Evolutionary conservation across 2,888 invertebrate species (phyloP).

Genomic region (Drosophila austrosaltans): DNA sequence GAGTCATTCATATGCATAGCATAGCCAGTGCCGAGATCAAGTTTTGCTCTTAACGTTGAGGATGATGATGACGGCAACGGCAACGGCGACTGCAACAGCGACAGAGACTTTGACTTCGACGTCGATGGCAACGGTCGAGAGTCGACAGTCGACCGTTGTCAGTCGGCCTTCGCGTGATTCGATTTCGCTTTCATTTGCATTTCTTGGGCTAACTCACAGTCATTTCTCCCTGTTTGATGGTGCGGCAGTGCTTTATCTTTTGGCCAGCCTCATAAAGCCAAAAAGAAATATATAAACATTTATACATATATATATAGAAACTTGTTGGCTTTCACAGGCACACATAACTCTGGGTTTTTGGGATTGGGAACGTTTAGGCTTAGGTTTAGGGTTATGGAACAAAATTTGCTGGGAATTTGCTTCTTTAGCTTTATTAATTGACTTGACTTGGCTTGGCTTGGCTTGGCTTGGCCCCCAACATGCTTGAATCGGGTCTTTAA

Average conservation of each 20-base stretch:
- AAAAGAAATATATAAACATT: too few species aligned
- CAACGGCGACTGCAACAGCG: not conserved
- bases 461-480: not conserved
- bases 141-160: conserved; percentile 8
- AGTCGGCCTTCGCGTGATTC: conserved; percentile 52
- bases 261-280: conserved; percentile 15
- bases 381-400: too few species aligned
- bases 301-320: conserved; percentile 1
- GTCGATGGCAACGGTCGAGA: conserved; percentile 10
- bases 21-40: conserved; percentile 38
- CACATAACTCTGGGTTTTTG: not conserved
- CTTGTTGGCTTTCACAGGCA: conserved; percentile 31
- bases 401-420: not conserved
- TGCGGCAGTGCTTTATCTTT: conserved; percentile 9
- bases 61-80: not conserved
- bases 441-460: conserved; percentile 2
- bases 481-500: not conserved
- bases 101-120: not conserved
- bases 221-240: conserved; percentile 34
- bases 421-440: conserved; percentile 22
- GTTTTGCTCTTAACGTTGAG: conserved; percentile 29
- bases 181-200: conserved; percentile 77
- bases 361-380: too few species aligned
- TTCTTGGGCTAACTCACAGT: conserved; percentile 34
- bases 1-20: conserved; percentile 50